Evolutionary conservation across 1,140 invertebrate genomes (phyloP).

Genomic region (Heliconius eleuchia): DNA sequence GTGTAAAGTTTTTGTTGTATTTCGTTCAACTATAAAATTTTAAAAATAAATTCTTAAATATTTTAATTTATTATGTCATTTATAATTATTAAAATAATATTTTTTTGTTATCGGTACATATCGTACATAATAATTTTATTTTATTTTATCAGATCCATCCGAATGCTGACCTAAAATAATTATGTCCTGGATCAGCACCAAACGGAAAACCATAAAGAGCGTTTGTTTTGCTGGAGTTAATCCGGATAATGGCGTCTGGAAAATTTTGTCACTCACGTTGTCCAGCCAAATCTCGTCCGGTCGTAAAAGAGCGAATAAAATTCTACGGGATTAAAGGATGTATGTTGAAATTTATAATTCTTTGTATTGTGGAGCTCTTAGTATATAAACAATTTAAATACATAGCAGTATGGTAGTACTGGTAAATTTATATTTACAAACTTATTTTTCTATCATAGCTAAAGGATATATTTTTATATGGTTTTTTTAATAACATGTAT

Average conservation of each 20-base stretch:
- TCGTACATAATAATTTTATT: neutral
- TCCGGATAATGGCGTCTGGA: slow-evolving; percentile 34
- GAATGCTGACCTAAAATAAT: slow-evolving; percentile 15
- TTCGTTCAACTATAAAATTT: too few species aligned
- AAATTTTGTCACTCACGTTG: slow-evolving; percentile 36
- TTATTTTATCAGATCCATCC: neutral
- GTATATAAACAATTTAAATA: neutral
- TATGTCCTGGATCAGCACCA: slow-evolving; percentile 19
- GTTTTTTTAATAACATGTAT: too few species aligned
- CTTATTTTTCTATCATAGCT: too few species aligned
- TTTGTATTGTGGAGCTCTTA: neutral
- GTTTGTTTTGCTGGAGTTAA: slow-evolving; percentile 33
- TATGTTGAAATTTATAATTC: slow-evolving; percentile 11
- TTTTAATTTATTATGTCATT: neutral
- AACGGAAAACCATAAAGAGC: slow-evolving; percentile 36
- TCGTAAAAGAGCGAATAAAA: slow-evolving; percentile 34
- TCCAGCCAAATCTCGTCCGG: slow-evolving; percentile 24
- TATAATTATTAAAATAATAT: neutral
- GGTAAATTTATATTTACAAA: too few species aligned
- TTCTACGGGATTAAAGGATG: slow-evolving; percentile 27
- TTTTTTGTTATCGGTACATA: slow-evolving; percentile 1
- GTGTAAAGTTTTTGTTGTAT: too few species aligned
- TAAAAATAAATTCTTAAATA: neutral
- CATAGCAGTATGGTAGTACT: neutral
- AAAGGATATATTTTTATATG: too few species aligned